These are phyloP conservation scores for Grantiella picta DNA, from an alignment of 2,113 vertebrate genomes.

Conservation along the genomic window DNA sequence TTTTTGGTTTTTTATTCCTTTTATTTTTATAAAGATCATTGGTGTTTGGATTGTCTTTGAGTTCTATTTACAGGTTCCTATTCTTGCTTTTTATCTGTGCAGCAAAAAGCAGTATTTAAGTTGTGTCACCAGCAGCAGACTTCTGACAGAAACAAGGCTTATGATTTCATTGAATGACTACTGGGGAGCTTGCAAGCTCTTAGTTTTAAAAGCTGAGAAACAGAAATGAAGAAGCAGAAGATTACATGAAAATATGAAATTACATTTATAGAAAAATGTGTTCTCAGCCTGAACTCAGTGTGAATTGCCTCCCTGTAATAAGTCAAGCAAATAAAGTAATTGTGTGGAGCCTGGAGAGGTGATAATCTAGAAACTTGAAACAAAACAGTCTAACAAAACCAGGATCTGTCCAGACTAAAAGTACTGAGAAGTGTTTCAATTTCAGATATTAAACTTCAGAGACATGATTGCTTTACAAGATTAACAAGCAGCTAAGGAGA, in stretches of 20 bases:
- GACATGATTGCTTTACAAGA: background rate
- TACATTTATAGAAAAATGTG: background rate
- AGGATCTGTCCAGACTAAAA: background rate
- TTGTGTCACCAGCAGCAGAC: background rate
- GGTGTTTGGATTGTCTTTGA: background rate
- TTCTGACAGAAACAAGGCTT: background rate
- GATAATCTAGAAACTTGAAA: background rate
- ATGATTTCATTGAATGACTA: background rate
- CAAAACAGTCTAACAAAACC: background rate
- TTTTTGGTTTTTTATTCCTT: background rate
- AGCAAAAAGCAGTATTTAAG: background rate
- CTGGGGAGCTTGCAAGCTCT: background rate
- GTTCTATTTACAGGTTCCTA: background rate
- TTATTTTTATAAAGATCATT: background rate
- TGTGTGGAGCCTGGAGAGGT: background rate
- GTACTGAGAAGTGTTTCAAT: background rate
- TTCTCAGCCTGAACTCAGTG: background rate
- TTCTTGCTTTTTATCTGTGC: background rate
- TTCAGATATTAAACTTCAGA: background rate
- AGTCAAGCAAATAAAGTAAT: background rate
- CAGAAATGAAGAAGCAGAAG: background rate
- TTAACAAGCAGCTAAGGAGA: background rate
- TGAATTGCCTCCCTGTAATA: background rate
- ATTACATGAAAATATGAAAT: background rate
- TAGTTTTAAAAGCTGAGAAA: background rate